phyloP scores from a whole-genome alignment of 2,888 invertebrate genomes.

The Pterostichus niger region DNA sequence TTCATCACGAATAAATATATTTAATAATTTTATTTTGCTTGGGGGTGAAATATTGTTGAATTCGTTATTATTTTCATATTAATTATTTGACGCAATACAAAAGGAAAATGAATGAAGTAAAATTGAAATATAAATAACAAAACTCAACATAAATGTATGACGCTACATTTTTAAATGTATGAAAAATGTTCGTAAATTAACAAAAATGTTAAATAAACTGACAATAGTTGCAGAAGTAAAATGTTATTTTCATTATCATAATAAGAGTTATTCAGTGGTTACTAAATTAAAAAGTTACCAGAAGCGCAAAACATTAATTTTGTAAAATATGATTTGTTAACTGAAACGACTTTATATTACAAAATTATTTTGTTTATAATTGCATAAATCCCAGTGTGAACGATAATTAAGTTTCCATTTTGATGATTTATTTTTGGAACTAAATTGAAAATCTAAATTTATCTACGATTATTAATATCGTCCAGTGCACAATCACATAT shows the following conservation, averaged over 20 bases:
- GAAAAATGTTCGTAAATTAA: not conserved
- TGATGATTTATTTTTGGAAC: conserved; percentile 12
- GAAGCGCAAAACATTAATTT: conserved; percentile 5
- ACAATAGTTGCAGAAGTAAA: not conserved
- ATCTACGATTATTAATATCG: too few relatives aligned
- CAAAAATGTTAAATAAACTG: not conserved
- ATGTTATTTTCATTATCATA: not conserved
- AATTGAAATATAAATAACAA: too few relatives aligned
- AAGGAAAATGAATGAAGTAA: too few relatives aligned
- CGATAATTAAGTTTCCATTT: conserved; percentile 31
- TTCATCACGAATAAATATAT: too few relatives aligned
- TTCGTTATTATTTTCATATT: too few relatives aligned
- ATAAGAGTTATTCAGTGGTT: not conserved
- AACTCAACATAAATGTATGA: too few relatives aligned
- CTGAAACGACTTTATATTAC: not conserved
- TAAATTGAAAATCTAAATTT: too few relatives aligned
- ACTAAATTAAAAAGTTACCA: conserved; percentile 10
- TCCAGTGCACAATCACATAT: too few relatives aligned
- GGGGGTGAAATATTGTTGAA: too few relatives aligned
- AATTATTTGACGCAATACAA: too few relatives aligned
- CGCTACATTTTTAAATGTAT: too few relatives aligned
- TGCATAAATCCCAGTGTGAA: conserved; percentile 9
- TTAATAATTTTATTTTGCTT: too few relatives aligned
- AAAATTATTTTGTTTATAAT: conserved; percentile 15
- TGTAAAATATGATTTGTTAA: conserved; percentile 7